Percentiles rank a stretch among this genome's conserved stretches.
Evolutionary conservation across 2,113 vertebrate genomes (phyloP).

Genomic region (Regulus satrapa): DNA sequence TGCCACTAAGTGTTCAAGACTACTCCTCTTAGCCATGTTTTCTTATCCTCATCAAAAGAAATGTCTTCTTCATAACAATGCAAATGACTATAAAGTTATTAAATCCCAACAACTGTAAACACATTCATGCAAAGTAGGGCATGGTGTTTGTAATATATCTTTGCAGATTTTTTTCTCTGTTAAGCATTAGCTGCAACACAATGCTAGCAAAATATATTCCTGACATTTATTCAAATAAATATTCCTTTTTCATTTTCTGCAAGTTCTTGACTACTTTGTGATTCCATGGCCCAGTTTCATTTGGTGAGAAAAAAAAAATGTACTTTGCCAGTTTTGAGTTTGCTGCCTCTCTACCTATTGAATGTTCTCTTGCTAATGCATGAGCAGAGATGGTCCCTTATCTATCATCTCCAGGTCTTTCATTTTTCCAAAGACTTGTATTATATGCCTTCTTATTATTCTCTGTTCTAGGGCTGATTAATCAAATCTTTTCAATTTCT

Average conservation of each 20-base stretch:
- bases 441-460: not conserved
- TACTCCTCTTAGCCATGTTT: not conserved
- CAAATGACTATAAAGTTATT: not conserved
- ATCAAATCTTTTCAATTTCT: not conserved
- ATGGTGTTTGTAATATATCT: not conserved
- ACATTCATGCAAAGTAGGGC: not conserved
- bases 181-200: not conserved
- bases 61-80: not conserved
- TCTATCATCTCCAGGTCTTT: not conserved
- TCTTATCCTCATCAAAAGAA: not conserved
- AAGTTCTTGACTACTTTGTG: not conserved
- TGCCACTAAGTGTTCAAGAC: accelerated
- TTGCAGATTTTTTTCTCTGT: not conserved
- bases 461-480: not conserved
- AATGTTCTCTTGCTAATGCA: not conserved
- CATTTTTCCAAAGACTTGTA: not conserved
- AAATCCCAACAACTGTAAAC: not conserved
- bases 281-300: not conserved
- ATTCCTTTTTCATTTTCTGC: not conserved
- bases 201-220: not conserved
- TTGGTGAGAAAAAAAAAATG: not conserved
- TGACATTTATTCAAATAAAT: not conserved
- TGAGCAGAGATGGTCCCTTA: not conserved
- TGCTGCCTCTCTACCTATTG: not conserved
- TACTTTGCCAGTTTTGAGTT: not conserved